Evolutionary conservation across 2,113 vertebrate genomes (phyloP).

Genomic region (Ptychochromis oligacanthus): DNA sequence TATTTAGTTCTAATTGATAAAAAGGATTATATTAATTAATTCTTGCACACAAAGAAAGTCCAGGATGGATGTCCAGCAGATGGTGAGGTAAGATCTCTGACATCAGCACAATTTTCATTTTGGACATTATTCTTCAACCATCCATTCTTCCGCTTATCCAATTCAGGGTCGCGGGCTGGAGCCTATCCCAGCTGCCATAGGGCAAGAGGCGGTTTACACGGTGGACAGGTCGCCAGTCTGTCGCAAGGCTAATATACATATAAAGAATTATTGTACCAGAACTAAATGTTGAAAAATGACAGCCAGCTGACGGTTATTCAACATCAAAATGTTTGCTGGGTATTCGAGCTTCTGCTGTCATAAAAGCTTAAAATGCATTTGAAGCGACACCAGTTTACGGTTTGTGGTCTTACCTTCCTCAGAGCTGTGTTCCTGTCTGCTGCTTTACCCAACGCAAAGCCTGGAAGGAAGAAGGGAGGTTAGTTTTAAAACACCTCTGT

Average conservation of each 20-base stretch:
- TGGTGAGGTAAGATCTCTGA: not conserved
- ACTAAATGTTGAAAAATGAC: not conserved
- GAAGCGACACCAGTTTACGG: not conserved
- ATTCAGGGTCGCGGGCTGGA: too few species aligned
- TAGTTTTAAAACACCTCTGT: not conserved
- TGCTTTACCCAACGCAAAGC: conserved; percentile 94
- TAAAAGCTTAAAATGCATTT: not conserved
- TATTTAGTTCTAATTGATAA: too few species aligned
- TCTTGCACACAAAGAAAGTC: not conserved
- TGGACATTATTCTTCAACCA: not conserved
- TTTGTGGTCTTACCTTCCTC: conserved; percentile 84
- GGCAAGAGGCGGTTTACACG: too few species aligned
- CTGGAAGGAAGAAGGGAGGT: conserved; percentile 64
- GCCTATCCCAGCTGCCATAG: too few species aligned
- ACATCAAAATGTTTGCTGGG: not conserved
- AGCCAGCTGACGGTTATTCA: not conserved
- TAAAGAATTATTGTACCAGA: too few species aligned
- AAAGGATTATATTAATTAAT: too few species aligned
- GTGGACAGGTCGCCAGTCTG: too few species aligned
- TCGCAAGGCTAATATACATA: too few species aligned
- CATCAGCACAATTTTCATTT: not conserved
- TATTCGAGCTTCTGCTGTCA: not conserved
- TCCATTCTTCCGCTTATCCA: too few species aligned
- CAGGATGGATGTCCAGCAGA: not conserved
- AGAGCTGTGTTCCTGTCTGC: conserved; percentile 86